phyloP scores from a whole-genome alignment of 2,888 invertebrate genomes.

The Teinopalpus imperialis region DNA sequence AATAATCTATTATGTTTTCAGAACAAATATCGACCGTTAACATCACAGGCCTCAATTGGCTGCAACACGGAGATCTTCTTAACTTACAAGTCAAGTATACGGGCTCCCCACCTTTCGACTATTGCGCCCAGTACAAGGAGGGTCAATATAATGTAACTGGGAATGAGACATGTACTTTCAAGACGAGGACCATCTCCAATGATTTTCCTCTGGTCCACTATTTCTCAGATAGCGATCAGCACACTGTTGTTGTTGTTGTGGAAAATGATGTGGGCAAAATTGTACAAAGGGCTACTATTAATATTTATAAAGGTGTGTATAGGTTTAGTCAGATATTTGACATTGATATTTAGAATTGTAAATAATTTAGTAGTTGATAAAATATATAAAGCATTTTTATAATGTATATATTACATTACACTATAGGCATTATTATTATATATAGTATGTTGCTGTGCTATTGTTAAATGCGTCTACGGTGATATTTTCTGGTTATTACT shows the following conservation, averaged over 20 bases:
- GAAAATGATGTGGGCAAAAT: conserved; percentile 88
- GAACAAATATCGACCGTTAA: conserved; percentile 87
- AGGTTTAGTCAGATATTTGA: no score
- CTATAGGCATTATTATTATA: no score
- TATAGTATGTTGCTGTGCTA: no score
- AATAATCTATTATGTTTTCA: conserved; percentile 59
- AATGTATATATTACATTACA: no score
- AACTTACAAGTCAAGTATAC: conserved; percentile 86
- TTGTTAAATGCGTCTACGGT: no score
- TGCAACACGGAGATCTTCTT: conserved; percentile 90
- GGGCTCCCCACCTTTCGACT: conserved; percentile 87
- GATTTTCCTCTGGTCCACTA: conserved; percentile 85
- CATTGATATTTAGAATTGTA: no score
- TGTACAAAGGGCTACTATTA: conserved; percentile 87
- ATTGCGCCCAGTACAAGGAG: conserved; percentile 84
- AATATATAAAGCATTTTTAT: no score
- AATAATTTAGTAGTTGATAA: no score
- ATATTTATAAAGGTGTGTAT: conserved; percentile 90
- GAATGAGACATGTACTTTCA: conserved; percentile 86
- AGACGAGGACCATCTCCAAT: conserved; percentile 69
- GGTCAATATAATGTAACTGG: conserved; percentile 88
- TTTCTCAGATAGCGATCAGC: conserved; percentile 85
- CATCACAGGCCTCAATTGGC: conserved; percentile 90
- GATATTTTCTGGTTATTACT: no score
- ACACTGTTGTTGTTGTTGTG: conserved; percentile 90